These are phyloP conservation scores for Cynodonichthys magdalenae DNA, from an alignment of 2,797 vertebrate genomes.

Conservation along the genomic window DNA sequence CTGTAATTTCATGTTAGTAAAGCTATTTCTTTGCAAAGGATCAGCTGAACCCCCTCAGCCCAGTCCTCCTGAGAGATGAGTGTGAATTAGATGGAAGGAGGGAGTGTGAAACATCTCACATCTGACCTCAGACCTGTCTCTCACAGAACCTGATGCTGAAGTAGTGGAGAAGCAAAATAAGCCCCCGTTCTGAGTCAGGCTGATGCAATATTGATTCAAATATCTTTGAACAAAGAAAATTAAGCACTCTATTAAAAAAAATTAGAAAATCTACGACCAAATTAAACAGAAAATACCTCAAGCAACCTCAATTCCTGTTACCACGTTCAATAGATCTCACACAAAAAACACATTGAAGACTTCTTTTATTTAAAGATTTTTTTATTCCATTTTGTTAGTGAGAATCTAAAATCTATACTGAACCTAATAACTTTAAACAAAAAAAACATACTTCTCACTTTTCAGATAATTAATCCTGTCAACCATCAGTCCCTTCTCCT, in stretches of 20 bases:
- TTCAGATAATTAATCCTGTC: too few species aligned
- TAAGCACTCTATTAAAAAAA: too few species aligned
- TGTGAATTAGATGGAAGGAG: conserved; percentile 51
- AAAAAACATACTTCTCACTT: too few species aligned
- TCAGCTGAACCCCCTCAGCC: conserved; percentile 48
- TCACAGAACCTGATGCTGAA: conserved; percentile 29
- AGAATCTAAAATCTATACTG: neutral
- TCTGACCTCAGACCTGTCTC: conserved; percentile 59
- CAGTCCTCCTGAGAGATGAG: conserved; percentile 40
- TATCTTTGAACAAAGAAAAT: too few species aligned
- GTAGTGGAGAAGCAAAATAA: conserved; percentile 58
- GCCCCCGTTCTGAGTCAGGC: conserved; percentile 6
- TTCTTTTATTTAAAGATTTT: too few species aligned
- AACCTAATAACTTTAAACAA: neutral
- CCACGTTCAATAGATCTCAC: too few species aligned
- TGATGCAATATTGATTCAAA: neutral
- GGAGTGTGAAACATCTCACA: conserved; percentile 49
- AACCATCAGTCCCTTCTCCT: too few species aligned
- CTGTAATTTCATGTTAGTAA: conserved; percentile 67
- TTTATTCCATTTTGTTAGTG: too few species aligned
- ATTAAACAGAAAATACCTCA: too few species aligned
- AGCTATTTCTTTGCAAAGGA: conserved; percentile 76
- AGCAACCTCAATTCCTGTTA: too few species aligned
- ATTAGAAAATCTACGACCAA: too few species aligned
- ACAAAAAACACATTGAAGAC: too few species aligned